Percentiles rank a stretch among this genome's conserved stretches.
Evolutionary conservation across 2,113 vertebrate species (phyloP).

Genomic region (Clarias macrocephalus): DNA sequence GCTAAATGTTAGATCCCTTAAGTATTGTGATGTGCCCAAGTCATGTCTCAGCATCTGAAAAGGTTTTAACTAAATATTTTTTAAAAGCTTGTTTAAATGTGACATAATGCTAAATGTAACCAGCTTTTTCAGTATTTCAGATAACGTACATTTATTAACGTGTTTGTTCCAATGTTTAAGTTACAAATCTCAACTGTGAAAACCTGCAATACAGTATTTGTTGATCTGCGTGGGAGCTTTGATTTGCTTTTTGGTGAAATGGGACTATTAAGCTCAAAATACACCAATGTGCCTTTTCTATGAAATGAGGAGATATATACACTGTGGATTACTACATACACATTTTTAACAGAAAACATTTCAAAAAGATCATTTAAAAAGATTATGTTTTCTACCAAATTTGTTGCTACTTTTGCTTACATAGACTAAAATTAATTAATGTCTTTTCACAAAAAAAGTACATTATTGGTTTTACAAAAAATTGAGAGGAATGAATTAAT

Average conservation of each 20-base stretch:
- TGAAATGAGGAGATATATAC: not conserved
- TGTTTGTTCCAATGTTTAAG: not conserved
- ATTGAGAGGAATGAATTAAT: not conserved
- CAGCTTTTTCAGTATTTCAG: too few species aligned
- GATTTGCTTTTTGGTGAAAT: not conserved
- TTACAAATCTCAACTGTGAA: not conserved
- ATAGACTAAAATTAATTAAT: not conserved
- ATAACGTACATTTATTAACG: not conserved
- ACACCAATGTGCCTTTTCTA: not conserved
- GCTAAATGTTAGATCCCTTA: not conserved
- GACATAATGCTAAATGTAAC: too few species aligned
- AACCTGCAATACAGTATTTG: not conserved
- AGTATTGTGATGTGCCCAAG: not conserved
- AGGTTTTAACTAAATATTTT: not conserved
- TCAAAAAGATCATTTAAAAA: too few species aligned
- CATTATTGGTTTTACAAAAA: not conserved
- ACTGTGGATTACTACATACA: too few species aligned
- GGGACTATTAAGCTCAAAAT: not conserved
- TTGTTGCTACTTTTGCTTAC: too few species aligned
- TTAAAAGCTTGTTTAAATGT: too few species aligned
- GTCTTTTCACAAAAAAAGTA: not conserved
- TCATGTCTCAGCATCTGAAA: too few species aligned
- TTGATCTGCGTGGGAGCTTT: not conserved
- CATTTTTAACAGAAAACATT: too few species aligned
- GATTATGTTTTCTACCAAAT: too few species aligned